Evolutionary conservation across 1,140 invertebrate species (phyloP).

Genomic region (Drosophila burlai): DNA sequence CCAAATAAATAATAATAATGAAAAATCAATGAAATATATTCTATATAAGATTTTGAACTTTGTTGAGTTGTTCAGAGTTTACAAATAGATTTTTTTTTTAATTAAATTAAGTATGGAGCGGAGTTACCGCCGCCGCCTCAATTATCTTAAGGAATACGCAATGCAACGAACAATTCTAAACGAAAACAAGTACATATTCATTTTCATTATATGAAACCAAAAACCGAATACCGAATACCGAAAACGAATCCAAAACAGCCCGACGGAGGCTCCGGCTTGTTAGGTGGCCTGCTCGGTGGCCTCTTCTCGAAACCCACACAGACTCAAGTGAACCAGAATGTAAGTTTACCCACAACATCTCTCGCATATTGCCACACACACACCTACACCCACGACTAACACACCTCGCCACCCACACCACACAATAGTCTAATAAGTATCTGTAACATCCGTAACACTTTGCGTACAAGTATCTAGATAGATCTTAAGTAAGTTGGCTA

Average conservation of each 20-base stretch:
- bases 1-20: conserved; percentile 10
- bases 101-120: conserved; percentile 48
- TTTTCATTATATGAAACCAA: conserved; percentile 83
- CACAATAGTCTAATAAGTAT: conserved; percentile 55
- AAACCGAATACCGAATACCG: conserved; percentile 56
- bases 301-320: conserved; percentile 85
- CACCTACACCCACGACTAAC: conserved; percentile 21
- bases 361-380: conserved; percentile 52
- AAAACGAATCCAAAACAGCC: conserved; percentile 66
- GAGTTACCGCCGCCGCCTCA: conserved; percentile 5
- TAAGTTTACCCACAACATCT: conserved; percentile 85
- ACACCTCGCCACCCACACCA: conserved; percentile 15
- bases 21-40: conserved; percentile 19
- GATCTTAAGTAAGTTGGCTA: conserved; percentile 45
- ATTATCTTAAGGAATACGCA: conserved; percentile 71
- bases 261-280: conserved; percentile 83
- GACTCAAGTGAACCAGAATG: conserved; percentile 85
- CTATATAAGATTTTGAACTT: conserved; percentile 50
- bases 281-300: conserved; percentile 85
- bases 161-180: conserved; percentile 82
- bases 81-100: conserved; percentile 43
- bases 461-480: conserved; percentile 55
- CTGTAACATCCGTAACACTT: conserved; percentile 44
- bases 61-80: conserved; percentile 69
- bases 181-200: conserved; percentile 82